Percentiles rank a stretch among this genome's conserved stretches.
These are phyloP conservation scores for Trinectes maculatus DNA, from an alignment of 2,113 vertebrate genomes.

Conservation along the genomic window DNA sequence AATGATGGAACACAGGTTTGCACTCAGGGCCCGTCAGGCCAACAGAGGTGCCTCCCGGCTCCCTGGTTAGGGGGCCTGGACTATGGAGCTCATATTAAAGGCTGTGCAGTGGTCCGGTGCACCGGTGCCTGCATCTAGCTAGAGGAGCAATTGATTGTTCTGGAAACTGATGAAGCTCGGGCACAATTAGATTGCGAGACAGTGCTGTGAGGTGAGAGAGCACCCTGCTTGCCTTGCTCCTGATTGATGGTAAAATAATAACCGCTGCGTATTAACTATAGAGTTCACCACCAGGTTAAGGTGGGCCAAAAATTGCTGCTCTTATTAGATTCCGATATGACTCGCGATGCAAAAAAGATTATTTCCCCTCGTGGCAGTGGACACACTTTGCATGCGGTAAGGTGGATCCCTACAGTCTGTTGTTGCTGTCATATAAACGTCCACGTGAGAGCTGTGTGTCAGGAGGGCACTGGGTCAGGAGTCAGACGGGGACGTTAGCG, in stretches of 20 bases:
- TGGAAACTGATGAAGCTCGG: constrained; percentile 95
- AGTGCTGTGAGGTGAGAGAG: constrained; percentile 91
- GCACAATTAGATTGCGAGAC: constrained; percentile 98
- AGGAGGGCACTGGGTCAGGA: constrained; percentile 62
- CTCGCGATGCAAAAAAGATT: constrained; percentile 73
- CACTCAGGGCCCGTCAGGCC: constrained; percentile 68
- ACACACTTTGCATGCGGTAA: constrained; percentile 39
- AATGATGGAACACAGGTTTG: constrained; percentile 90
- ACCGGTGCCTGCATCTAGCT: constrained; percentile 83
- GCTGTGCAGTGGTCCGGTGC: constrained; percentile 85
- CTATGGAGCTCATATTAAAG: constrained; percentile 90
- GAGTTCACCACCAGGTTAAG: constrained; percentile 97
- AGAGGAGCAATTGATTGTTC: constrained; percentile 90
- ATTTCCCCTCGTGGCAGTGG: constrained; percentile 52
- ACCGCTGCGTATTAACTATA: constrained; percentile 94
- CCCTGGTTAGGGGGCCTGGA: constrained; percentile 87
- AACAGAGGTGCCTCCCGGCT: constrained; percentile 83
- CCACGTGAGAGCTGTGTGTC: constrained; percentile 13
- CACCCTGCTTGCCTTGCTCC: constrained; percentile 78
- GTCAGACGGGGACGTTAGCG: constrained; percentile 44
- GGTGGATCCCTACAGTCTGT: constrained; percentile 44
- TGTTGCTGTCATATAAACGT: constrained; percentile 52
- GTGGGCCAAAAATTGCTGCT: constrained; percentile 90
- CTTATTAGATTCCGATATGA: constrained; percentile 92
- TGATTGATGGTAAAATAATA: constrained; percentile 99